Evolutionary conservation across 2,113 vertebrate genomes (phyloP).

Genomic region (Eurypyga helias): DNA sequence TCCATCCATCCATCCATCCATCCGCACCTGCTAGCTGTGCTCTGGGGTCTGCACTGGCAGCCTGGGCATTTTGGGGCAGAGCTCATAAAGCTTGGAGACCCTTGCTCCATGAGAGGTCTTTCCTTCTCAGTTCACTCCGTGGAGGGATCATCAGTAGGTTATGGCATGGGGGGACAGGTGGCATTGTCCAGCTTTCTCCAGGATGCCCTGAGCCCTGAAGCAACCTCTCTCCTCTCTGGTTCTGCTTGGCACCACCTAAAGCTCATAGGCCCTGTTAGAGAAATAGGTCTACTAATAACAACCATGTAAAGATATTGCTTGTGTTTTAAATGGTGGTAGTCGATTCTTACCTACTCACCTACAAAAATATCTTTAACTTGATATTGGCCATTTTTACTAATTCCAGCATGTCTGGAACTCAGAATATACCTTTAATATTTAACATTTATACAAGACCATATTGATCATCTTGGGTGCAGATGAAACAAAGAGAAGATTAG

Average conservation of each 20-base stretch:
- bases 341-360: neutral
- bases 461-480: neutral
- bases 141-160: fast-evolving
- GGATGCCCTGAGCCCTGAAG: neutral
- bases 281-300: neutral
- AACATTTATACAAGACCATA: neutral
- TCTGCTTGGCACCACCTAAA: neutral
- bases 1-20: neutral
- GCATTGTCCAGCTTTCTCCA: neutral
- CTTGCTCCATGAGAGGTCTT: fast-evolving
- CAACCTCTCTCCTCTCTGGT: neutral
- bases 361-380: neutral
- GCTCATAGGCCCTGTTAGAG: neutral
- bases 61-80: neutral
- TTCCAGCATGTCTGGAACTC: neutral
- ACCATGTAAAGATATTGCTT: neutral
- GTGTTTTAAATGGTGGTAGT: neutral
- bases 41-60: neutral
- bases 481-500: neutral
- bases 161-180: fast-evolving
- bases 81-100: neutral
- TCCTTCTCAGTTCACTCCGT: neutral
- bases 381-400: neutral
- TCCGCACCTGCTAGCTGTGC: fast-evolving
- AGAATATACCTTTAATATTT: neutral